Conservation (phyloP, 2,113 vertebrate genomes). For the Merops nubicus region DNA sequence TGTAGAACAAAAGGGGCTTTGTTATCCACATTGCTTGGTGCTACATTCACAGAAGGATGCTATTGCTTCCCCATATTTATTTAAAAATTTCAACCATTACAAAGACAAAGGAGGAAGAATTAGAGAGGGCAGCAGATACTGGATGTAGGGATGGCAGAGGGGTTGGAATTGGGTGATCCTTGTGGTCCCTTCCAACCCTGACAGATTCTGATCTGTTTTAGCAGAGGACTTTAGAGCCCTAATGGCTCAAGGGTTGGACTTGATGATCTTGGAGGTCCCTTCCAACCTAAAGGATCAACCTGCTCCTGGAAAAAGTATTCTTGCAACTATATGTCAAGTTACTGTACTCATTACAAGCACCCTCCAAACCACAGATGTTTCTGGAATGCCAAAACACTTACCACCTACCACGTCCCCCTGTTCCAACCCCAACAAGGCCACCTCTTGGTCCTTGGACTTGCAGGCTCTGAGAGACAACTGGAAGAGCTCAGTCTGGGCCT, state of each 20-base stretch:
- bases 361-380: not conserved
- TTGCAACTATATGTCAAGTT: not conserved
- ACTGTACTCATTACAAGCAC: rapidly evolving
- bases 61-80: rapidly evolving
- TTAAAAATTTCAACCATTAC: not conserved
- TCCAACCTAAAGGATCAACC: too few species aligned
- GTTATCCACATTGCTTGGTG: not conserved
- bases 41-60: not conserved
- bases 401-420: not conserved
- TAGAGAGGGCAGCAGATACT: not conserved
- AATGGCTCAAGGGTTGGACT: too few species aligned
- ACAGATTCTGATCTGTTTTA: too few species aligned
- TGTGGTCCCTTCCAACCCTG: too few species aligned
- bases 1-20: not conserved
- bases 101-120: not conserved
- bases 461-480: rapidly evolving
- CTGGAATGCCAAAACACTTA: not conserved
- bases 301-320: not conserved
- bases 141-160: not conserved
- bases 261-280: too few species aligned
- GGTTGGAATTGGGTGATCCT: too few species aligned
- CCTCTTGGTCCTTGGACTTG: not conserved
- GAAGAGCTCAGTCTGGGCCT: not conserved
- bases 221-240: too few species aligned
- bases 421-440: not conserved